Percentiles rank a stretch among this genome's conserved stretches.
Evolutionary conservation across 2,888 invertebrate species (phyloP).

Genomic region (Pristionchus exspectatus): DNA sequence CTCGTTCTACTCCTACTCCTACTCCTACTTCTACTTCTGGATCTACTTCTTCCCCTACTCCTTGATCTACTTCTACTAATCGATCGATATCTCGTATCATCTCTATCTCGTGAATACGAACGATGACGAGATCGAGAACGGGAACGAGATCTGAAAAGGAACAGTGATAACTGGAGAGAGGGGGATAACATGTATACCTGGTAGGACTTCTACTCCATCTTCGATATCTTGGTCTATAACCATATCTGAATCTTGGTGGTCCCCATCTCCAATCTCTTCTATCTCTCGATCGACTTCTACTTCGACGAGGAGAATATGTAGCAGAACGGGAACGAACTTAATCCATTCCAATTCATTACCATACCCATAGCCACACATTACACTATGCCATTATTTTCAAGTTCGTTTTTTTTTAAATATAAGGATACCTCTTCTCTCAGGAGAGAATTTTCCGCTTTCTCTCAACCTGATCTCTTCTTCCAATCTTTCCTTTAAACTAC

Average conservation of each 20-base stretch:
- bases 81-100: neutral
- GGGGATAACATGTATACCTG: neutral
- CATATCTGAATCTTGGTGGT: neutral
- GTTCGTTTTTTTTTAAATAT: too few relatives aligned
- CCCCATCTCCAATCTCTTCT: conserved; percentile 25
- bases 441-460: conserved; percentile 22
- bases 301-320: conserved; percentile 27
- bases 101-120: conserved; percentile 20
- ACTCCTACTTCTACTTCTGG: neutral
- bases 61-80: conserved; percentile 1
- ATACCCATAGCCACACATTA: neutral
- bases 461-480: conserved; percentile 23
- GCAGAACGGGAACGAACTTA: conserved; percentile 13
- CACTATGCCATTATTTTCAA: too few relatives aligned
- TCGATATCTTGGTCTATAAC: conserved; percentile 24
- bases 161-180: neutral
- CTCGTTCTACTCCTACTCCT: neutral
- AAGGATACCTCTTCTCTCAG: neutral
- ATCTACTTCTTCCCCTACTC: neutral
- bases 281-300: conserved; percentile 45
- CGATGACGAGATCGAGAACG: conserved; percentile 27
- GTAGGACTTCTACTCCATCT: conserved; percentile 24
- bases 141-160: conserved; percentile 9
- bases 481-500: conserved; percentile 29
- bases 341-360: neutral